Evolutionary conservation across 2,888 invertebrate genomes (phyloP), one percentile per base, ranked within the genome.

Genomic region (Athalia cordata): DNA sequence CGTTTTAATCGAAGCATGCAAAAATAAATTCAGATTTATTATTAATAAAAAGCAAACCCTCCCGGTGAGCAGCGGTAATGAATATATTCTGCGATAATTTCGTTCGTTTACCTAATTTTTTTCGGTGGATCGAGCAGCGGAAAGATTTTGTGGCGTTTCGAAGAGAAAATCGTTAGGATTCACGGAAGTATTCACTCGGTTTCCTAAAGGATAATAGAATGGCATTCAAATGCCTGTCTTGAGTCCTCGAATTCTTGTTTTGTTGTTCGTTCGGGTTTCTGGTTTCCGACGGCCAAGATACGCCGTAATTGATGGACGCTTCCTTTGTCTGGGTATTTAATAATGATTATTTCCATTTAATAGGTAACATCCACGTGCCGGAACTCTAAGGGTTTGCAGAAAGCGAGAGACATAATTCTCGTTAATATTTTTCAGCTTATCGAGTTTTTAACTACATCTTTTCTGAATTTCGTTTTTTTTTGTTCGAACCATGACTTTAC

Each of bases 251-350:
- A 43, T 11, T n/a, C 50, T 68, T 68, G 68, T 68, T 68, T 55
- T n/a, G 52, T 29, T 9, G 43, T 43, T 5, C 3, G 4, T n/a
- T 13, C 7, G 66, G 15, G 47, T 8, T 66, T 29, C 29, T 29
- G 29, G 62, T 3, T 15, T 9, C 43, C 15, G 66, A 6, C 49
- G 47, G 66, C 49, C 66, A 15, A 49, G 66, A 29, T 66, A 8
- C 62, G 55, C 13, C 15, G 43, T 68, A 68, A 52, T 68, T 68
- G 68, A 68, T 52, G 68, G 68, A 50, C 68, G 68, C 6, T 68
- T 55, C 55, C 68, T 43, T 68, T 29, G 52, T 68, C 68, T 52
- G 11, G 68, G 29, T 29, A 55, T 43, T 68, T 68, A 52, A 68
- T 68, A 43, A 68, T 68, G 52, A 52, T 68, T n/a, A 29, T 68